These are phyloP conservation scores for Tromatobia lineatoria DNA, from an alignment of 2,888 invertebrate species.

Conservation along the genomic window DNA sequence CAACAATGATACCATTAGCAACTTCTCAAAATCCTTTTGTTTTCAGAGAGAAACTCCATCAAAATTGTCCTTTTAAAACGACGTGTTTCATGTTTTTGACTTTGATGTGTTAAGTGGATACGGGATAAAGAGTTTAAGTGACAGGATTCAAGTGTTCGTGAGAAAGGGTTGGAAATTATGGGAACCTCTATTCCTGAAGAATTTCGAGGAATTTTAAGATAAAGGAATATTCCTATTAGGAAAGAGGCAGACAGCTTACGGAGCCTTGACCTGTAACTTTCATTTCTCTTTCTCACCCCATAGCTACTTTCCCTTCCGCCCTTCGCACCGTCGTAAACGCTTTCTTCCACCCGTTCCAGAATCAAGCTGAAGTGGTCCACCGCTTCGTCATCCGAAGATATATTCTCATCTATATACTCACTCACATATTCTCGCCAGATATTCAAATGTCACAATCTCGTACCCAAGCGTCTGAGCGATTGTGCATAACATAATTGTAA, in stretches of 20 bases:
- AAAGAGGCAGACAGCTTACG: constrained; percentile 64
- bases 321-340: constrained; percentile 29
- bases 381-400: not conserved
- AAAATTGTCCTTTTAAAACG: not conserved
- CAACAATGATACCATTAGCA: not conserved
- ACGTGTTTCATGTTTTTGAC: not conserved
- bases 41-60: not conserved
- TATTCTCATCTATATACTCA: not conserved
- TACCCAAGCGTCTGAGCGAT: constrained; percentile 8
- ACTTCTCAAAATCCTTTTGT: not conserved
- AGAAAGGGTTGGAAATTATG: not conserved
- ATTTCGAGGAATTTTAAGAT: constrained; percentile 3
- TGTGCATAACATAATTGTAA: constrained; percentile 64
- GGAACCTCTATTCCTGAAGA: not conserved
- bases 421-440: not conserved
- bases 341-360: not conserved
- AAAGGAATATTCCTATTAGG: constrained; percentile 54
- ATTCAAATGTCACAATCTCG: constrained; percentile 38
- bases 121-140: not conserved
- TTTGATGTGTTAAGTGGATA: not conserved
- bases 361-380: constrained; percentile 14
- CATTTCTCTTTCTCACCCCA: constrained; percentile 28
- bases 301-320: not conserved
- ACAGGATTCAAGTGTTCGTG: not conserved
- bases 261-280: constrained; percentile 75